A percentile compares a stretch with the other conserved stretches of the same genome.
Evolutionary conservation across 2,888 invertebrate genomes (phyloP).

Genomic region (Harmothoe impar): DNA sequence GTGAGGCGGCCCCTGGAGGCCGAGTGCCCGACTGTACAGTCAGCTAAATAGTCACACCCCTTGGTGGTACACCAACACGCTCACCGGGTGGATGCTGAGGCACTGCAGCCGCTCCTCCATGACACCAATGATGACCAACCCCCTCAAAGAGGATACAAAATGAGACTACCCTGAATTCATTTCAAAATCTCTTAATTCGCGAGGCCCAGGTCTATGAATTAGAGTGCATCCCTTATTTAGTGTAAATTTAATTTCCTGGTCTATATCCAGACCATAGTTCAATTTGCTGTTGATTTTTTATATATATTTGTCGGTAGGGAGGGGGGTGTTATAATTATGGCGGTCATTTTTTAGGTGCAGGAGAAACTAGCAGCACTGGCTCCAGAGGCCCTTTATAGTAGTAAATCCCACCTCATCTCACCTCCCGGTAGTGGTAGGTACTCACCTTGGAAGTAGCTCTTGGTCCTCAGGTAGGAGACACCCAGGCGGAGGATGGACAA

Average conservation of each 20-base stretch:
- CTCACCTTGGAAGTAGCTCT: constrained; percentile 99
- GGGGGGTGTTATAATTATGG: too few relatives aligned
- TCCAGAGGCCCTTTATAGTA: neutral
- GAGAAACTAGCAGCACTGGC: neutral
- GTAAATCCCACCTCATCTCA: neutral
- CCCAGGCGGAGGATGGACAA: constrained; percentile 98
- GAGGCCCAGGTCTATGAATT: too few relatives aligned
- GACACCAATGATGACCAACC: neutral
- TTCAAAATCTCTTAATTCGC: too few relatives aligned
- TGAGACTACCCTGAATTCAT: neutral
- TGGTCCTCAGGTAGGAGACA: constrained; percentile 98
- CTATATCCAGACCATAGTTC: too few relatives aligned
- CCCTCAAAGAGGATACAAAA: neutral
- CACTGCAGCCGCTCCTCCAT: neutral
- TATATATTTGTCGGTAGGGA: too few relatives aligned
- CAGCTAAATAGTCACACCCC: constrained; percentile 52
- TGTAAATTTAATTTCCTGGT: too few relatives aligned
- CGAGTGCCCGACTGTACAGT: constrained; percentile 36
- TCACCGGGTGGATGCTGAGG: neutral
- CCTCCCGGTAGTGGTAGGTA: neutral
- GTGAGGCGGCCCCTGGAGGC: neutral
- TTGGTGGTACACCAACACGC: neutral
- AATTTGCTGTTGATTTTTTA: too few relatives aligned
- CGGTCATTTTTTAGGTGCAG: neutral
- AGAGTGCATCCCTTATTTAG: too few relatives aligned